Evolutionary conservation across 2,797 vertebrate genomes (phyloP).

Genomic region (Vespertilio murinus): DNA sequence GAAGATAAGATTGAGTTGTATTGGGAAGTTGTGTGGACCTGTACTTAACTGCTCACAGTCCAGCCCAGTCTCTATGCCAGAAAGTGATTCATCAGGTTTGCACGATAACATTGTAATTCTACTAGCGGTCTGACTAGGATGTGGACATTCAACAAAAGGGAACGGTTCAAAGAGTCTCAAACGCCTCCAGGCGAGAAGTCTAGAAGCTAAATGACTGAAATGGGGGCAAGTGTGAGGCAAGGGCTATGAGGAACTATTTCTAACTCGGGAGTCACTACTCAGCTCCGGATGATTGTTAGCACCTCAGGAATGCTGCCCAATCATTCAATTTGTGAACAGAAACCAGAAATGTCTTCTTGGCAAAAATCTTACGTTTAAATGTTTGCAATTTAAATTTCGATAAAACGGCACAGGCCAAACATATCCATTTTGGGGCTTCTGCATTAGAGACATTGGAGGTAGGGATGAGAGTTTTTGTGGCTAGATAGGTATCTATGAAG

Average conservation of each 20-base stretch:
- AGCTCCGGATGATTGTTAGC: neutral
- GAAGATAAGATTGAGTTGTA: neutral
- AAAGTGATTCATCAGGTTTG: neutral
- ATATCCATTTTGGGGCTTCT: neutral
- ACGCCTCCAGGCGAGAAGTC: neutral
- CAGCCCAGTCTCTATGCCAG: neutral
- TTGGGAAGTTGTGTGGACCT: neutral
- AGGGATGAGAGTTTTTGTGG: neutral
- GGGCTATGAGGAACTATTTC: neutral
- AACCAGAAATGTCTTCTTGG: neutral
- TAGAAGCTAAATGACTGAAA: neutral
- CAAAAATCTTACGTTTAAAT: neutral
- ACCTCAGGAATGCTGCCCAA: neutral
- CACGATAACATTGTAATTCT: neutral
- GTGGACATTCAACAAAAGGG: neutral
- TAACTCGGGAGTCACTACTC: neutral
- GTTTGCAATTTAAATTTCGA: neutral
- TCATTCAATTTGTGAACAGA: neutral
- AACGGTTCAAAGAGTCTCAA: neutral
- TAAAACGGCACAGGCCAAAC: neutral
- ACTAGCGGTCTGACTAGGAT: neutral
- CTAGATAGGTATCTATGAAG: neutral
- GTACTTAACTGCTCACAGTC: neutral
- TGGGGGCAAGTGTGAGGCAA: neutral
- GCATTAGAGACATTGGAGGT: neutral